Evolutionary conservation across 2,888 invertebrate genomes (phyloP).

Genomic region (Eristalis intricaria): DNA sequence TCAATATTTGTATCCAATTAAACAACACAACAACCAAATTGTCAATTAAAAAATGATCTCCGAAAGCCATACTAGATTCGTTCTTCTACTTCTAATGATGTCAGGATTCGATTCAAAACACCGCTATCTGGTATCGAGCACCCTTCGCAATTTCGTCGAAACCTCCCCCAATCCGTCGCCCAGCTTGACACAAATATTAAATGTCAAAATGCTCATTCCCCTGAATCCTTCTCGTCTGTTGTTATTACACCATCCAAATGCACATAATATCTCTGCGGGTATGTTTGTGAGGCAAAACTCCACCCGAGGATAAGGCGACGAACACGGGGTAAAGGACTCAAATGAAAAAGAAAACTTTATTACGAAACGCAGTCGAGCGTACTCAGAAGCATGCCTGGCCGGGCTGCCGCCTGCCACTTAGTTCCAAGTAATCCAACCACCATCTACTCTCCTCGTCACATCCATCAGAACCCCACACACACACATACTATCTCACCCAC

Average conservation of each 20-base stretch:
- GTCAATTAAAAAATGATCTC: no score
- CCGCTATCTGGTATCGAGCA: no score
- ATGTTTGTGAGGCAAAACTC: background rate
- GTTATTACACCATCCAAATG: background rate
- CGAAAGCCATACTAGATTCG: no score
- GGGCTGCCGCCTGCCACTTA: conserved; percentile 9
- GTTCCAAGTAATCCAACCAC: conserved; percentile 40
- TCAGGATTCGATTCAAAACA: no score
- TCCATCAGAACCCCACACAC: background rate
- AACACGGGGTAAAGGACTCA: conserved; percentile 3
- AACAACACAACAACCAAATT: no score
- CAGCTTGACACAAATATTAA: background rate
- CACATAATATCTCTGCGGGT: background rate
- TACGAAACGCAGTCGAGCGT: conserved; percentile 31
- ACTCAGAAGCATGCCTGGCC: background rate
- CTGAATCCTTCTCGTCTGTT: no score
- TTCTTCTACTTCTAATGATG: no score
- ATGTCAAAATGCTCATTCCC: background rate
- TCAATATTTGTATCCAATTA: no score
- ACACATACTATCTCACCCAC: background rate
- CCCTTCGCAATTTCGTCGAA: no score
- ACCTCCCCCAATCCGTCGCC: background rate
- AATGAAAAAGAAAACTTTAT: conserved; percentile 27
- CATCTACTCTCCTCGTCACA: conserved; percentile 15
- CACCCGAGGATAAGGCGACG: background rate